Evolutionary conservation across 2,888 invertebrate genomes (phyloP).

Genomic region (Callimorpha dominula): DNA sequence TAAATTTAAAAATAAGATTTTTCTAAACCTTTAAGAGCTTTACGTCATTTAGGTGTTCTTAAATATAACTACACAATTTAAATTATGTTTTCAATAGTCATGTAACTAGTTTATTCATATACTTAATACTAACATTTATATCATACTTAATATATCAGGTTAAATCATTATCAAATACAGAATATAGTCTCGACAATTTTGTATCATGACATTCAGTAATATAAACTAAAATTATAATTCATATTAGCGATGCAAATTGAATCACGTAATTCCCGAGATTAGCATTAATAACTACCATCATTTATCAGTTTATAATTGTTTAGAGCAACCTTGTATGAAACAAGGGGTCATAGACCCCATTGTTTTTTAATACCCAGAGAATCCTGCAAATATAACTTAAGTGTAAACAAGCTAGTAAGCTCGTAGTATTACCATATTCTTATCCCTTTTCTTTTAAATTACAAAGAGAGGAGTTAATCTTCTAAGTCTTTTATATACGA

Average conservation of each 20-base stretch:
- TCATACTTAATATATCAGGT: background rate
- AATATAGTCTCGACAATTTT: constrained; percentile 11
- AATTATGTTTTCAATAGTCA: background rate
- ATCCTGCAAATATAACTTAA: background rate
- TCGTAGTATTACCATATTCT: background rate
- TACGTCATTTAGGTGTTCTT: too few relatives aligned
- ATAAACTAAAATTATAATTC: constrained; percentile 30
- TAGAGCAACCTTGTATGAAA: background rate
- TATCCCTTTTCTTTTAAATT: too few relatives aligned
- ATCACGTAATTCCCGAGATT: constrained; percentile 37
- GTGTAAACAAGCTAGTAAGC: background rate
- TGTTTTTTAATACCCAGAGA: background rate
- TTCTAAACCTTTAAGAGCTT: too few relatives aligned
- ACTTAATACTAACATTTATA: background rate
- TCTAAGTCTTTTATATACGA: too few relatives aligned
- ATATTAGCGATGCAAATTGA: constrained; percentile 41
- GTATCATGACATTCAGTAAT: constrained; percentile 14
- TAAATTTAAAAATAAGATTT: background rate
- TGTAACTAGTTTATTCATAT: background rate
- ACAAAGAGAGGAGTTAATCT: background rate
- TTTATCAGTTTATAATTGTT: constrained; percentile 28
- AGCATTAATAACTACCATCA: constrained; percentile 26
- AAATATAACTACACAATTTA: too few relatives aligned
- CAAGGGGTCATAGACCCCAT: background rate
- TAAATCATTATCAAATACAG: constrained; percentile 2